Conservation (phyloP, 2,113 vertebrate genomes). For the Cervus canadensis region DNA sequence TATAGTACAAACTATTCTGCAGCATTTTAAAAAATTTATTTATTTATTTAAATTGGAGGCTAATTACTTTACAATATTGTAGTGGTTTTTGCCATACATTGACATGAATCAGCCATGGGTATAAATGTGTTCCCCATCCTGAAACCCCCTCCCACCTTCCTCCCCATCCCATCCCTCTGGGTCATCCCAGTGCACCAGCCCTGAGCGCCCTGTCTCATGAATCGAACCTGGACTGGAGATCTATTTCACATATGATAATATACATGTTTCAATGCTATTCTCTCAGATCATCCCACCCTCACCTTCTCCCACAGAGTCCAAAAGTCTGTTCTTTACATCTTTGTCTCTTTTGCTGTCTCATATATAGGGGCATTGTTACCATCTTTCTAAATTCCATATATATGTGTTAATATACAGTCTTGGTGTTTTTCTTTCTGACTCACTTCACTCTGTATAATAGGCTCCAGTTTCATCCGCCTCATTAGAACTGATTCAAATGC, state of each 20-base stretch:
- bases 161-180: background rate
- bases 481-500: background rate
- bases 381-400: background rate
- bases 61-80: background rate
- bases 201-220: background rate
- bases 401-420: background rate
- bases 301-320: background rate
- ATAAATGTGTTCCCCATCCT: background rate
- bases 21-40: too few relatives aligned
- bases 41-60: background rate
- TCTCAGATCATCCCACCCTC: background rate
- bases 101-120: background rate
- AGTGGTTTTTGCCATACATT: background rate
- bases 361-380: background rate
- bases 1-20: background rate
- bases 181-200: background rate
- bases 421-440: background rate
- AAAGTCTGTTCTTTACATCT: background rate
- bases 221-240: fast-evolving
- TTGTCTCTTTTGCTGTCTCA: background rate
- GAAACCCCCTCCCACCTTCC: background rate
- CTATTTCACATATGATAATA: background rate
- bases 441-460: background rate
- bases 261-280: background rate
- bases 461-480: background rate